phyloP scores from a whole-genome alignment of 2,113 vertebrate genomes.

The Dasyurus viverrinus region DNA sequence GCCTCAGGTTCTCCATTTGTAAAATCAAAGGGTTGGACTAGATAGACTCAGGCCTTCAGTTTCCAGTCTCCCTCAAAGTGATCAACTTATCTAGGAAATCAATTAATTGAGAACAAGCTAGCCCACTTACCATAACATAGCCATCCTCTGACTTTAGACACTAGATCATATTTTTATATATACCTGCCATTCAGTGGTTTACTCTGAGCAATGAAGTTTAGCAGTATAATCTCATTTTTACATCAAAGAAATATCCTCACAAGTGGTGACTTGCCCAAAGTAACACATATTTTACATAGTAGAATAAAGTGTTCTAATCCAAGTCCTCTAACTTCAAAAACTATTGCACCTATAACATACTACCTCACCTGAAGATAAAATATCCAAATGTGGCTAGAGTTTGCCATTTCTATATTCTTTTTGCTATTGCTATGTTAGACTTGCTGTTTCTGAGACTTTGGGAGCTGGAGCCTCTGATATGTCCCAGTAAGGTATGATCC shows the following conservation, averaged over 20 bases:
- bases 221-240: neutral
- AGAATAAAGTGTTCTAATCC: neutral
- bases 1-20: neutral
- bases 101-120: neutral
- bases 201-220: neutral
- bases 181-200: neutral
- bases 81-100: neutral
- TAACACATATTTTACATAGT: neutral
- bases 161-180: neutral
- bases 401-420: constrained; percentile 33
- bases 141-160: neutral
- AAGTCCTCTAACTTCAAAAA: neutral
- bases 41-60: neutral
- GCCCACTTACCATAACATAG: neutral
- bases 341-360: neutral
- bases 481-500: neutral
- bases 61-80: neutral
- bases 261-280: neutral
- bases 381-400: neutral
- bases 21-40: neutral
- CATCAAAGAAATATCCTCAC: neutral
- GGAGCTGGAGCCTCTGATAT: neutral
- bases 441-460: neutral
- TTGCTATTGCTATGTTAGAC: neutral
- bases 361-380: constrained; percentile 31